phyloP scores from a whole-genome alignment of 2,888 invertebrate genomes.

The Dysmachus trigonus region DNA sequence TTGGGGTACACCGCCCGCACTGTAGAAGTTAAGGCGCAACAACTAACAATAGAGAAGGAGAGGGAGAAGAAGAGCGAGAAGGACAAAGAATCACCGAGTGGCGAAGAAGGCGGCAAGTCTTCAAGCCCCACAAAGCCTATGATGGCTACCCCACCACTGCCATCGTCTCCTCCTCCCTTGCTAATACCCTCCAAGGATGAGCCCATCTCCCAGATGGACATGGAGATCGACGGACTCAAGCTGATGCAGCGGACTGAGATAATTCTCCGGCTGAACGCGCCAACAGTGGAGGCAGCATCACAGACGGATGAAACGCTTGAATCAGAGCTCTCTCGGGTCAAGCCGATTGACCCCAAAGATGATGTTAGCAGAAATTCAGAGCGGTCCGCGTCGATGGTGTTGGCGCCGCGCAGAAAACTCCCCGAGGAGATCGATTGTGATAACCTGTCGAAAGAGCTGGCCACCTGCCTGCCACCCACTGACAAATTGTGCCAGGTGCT shows the following conservation, averaged over 20 bases:
- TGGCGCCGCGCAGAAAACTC: constrained; percentile 63
- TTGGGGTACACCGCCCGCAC: constrained; percentile 50
- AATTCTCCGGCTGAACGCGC: constrained; percentile 70
- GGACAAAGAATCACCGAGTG: constrained; percentile 20
- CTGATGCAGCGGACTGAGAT: constrained; percentile 73
- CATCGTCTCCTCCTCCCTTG: neutral
- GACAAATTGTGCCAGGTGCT: constrained; percentile 74
- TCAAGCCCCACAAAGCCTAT: neutral
- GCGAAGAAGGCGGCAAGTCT: neutral
- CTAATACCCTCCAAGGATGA: constrained; percentile 43
- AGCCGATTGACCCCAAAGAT: constrained; percentile 52
- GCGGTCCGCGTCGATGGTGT: neutral
- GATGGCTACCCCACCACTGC: neutral
- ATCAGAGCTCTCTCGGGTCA: constrained; percentile 55
- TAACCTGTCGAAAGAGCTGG: constrained; percentile 71
- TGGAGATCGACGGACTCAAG: constrained; percentile 64
- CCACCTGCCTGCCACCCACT: constrained; percentile 70
- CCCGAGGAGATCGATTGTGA: constrained; percentile 85
- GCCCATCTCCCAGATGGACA: constrained; percentile 54
- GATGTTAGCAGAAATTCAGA: constrained; percentile 41
- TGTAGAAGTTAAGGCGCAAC: constrained; percentile 46
- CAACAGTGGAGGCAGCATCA: constrained; percentile 71
- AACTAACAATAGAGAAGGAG: constrained; percentile 47
- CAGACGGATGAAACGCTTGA: constrained; percentile 67
- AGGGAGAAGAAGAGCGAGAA: neutral